Conservation (phyloP, 2,113 vertebrate species). For the Cygnus buccinator region DNA sequence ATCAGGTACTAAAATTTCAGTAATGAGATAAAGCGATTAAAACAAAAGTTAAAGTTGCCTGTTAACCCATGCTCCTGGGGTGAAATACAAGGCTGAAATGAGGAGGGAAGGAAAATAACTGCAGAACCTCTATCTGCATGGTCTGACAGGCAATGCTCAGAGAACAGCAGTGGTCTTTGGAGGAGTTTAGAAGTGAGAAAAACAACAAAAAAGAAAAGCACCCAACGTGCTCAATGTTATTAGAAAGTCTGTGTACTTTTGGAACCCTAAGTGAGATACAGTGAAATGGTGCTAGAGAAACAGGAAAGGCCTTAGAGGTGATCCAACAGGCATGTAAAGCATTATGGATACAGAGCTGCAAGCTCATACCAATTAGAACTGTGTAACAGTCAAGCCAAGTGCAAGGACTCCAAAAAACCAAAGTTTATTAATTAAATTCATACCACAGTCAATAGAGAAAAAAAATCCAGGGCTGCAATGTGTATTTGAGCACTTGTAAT, state of each 20-base stretch:
- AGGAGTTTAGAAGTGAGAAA: not conserved
- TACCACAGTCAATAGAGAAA: not conserved
- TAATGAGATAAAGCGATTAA: not conserved
- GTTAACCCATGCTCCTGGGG: not conserved
- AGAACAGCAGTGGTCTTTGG: not conserved
- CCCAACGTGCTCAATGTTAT: rapidly evolving
- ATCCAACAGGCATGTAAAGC: not conserved
- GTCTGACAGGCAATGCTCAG: not conserved
- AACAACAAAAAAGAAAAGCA: not conserved
- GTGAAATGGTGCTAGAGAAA: not conserved
- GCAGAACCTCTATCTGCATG: not conserved
- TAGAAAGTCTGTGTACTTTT: not conserved
- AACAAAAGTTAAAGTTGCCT: not conserved
- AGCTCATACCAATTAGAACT: not conserved
- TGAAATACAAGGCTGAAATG: not conserved
- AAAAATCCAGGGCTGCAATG: not conserved
- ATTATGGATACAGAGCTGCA: not conserved
- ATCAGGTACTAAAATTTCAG: slow-evolving; percentile 15
- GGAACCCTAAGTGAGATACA: not conserved
- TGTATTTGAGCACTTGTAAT: not conserved
- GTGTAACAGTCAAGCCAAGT: not conserved
- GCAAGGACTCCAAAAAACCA: not conserved
- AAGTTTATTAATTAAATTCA: not conserved
- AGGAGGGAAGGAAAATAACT: not conserved
- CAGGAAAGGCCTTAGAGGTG: not conserved